Base-by-base conservation (phyloP, 2,888 invertebrate species). In the Synanthedon myopaeformis region DNA sequence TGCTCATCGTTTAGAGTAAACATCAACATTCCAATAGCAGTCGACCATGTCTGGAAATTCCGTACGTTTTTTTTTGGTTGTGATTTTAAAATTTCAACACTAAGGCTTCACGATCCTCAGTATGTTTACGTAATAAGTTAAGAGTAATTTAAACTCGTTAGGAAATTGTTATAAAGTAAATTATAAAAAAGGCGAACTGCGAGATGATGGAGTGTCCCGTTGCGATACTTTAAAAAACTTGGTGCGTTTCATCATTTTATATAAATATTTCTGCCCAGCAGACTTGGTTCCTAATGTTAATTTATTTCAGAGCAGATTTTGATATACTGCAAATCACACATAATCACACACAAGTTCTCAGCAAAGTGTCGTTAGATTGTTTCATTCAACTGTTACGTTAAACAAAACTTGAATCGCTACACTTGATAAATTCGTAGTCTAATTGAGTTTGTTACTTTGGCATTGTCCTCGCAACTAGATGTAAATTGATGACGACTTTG, bases 401-500 rank as follows among this genome's bases (percentile, higher is more conserved):
- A 45, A 45, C 45, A 45, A 45, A 45, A 45, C 45, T 45, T 45
- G 13, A 14, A 45, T 14, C 45, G 45, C 45, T 45, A 13, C 14
- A 45, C 45, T 45, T 45, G 14, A 45, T 14, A 13, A 45, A 45
- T n/a, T 45, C 14, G 13, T 45, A 45, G 45, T 45, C 45, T 13
- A 45, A 45, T 45, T 45, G 45, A 45, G 45, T 49, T 49, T 17
- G 23, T 19, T 49, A 23, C 17, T 49, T 49, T 49, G 49, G 19
- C 23, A 17, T 49, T 49, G 49, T 49, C 10, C 49, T 19, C 45
- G 23, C 28, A 13, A 51, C 12, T 51, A 51, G 51, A 51, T 51
- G 51, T 51, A 51, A 51, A 51, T 51, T n/a, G n/a, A 28, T 63
- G 64, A 64, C 57, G 59, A 63, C 64, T 66, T 66, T 80, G 79